Conservation (phyloP, 2,113 vertebrate species). For the Rousettus leschenaultii region DNA sequence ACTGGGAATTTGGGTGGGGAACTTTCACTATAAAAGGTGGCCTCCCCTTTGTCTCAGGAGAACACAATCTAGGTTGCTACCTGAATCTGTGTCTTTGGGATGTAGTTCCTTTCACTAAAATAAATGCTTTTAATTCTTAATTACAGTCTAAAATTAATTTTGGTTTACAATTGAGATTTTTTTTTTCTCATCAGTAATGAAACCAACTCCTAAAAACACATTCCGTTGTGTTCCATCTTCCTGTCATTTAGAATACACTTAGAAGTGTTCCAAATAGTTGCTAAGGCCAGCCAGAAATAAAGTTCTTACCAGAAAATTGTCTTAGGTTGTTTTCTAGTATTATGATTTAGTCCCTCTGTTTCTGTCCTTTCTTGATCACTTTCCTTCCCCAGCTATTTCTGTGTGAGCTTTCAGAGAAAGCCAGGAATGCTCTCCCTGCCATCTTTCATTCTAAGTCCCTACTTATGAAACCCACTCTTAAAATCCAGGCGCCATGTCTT, state of each 20-base stretch:
- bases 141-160: background rate
- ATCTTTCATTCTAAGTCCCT: conserved; percentile 42
- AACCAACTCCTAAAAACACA: background rate
- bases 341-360: conserved; percentile 42
- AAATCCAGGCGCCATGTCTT: conserved; percentile 32
- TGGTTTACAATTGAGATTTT: background rate
- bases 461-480: conserved; percentile 49
- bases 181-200: background rate
- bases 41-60: background rate
- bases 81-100: background rate
- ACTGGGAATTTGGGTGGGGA: background rate
- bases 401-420: conserved; percentile 27
- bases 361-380: conserved; percentile 35
- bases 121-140: background rate
- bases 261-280: conserved; percentile 50
- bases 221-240: conserved; percentile 42
- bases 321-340: conserved; percentile 42
- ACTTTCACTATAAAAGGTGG: background rate
- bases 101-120: background rate
- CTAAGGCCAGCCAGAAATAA: conserved; percentile 52
- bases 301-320: conserved; percentile 49
- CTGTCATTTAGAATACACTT: conserved; percentile 37
- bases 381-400: conserved; percentile 40
- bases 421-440: conserved; percentile 41
- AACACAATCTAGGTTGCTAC: background rate